Evolutionary conservation across 2,113 vertebrate species (phyloP).

Genomic region (human (Homo sapiens)): DNA sequence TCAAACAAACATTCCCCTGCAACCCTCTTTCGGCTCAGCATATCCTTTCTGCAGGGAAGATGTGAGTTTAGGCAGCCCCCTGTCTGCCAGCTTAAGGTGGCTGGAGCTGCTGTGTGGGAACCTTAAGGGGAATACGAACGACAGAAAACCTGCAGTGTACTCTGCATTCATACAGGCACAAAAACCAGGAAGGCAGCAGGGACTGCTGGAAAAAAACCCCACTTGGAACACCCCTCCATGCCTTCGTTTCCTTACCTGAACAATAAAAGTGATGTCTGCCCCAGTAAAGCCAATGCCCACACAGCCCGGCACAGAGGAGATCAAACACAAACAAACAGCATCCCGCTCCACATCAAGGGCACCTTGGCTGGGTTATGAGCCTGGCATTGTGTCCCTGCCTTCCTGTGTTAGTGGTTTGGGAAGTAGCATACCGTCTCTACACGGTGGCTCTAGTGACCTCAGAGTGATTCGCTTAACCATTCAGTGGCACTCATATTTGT

Average conservation of each 20-base stretch:
- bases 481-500: neutral
- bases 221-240: neutral
- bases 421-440: accelerated
- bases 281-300: neutral
- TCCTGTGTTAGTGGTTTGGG: neutral
- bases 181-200: neutral
- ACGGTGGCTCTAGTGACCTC: neutral
- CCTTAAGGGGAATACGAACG: accelerated
- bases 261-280: neutral
- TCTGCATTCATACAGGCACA: accelerated
- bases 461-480: no score
- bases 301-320: neutral
- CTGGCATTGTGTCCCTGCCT: neutral
- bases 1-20: neutral
- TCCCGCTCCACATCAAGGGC: neutral
- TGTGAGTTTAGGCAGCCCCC: neutral
- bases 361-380: accelerated
- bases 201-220: neutral
- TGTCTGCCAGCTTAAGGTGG: neutral
- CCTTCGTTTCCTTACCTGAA: neutral
- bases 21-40: neutral
- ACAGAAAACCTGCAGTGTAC: neutral
- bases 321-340: accelerated
- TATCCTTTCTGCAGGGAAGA: neutral
- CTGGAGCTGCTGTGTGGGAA: neutral